A percentile compares a stretch with the other conserved stretches of the same genome.
phyloP scores from a whole-genome alignment of 2,113 vertebrate genomes.

The Mellivora capensis region DNA sequence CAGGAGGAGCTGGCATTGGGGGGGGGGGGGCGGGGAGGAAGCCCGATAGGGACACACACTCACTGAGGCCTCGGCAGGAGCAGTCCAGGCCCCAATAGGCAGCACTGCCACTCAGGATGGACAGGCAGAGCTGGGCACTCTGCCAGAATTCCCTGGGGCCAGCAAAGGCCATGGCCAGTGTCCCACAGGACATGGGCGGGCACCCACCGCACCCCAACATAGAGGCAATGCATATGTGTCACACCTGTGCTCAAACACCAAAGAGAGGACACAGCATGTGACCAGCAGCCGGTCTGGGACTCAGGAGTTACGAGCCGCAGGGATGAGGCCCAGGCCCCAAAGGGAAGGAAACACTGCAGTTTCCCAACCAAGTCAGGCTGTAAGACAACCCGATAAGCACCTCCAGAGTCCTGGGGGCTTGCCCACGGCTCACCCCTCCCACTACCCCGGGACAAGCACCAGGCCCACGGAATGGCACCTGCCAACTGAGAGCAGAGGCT shows the following conservation, averaged over 20 bases:
- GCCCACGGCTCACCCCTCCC: neutral
- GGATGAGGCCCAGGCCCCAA: neutral
- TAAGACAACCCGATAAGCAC: neutral
- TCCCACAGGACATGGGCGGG: neutral
- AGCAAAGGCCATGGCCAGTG: neutral
- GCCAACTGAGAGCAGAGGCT: neutral
- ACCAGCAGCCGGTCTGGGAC: neutral
- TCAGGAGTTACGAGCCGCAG: neutral
- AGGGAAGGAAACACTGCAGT: neutral
- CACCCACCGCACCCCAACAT: neutral
- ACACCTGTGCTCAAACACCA: neutral
- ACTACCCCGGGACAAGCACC: neutral
- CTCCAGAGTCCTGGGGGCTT: neutral
- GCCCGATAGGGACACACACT: conserved; percentile 38
- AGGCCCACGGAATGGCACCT: neutral
- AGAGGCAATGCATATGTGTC: neutral
- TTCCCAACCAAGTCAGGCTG: neutral
- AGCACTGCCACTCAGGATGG: neutral
- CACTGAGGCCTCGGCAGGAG: neutral
- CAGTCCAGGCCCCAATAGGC: neutral
- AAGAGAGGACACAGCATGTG: rapidly evolving
- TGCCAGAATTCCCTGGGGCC: neutral
- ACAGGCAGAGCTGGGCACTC: neutral
- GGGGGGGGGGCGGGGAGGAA: neutral
- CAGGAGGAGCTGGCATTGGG: conserved; percentile 1